Evolutionary conservation across 2,113 vertebrate species (phyloP).

Genomic region (Uria aalge): DNA sequence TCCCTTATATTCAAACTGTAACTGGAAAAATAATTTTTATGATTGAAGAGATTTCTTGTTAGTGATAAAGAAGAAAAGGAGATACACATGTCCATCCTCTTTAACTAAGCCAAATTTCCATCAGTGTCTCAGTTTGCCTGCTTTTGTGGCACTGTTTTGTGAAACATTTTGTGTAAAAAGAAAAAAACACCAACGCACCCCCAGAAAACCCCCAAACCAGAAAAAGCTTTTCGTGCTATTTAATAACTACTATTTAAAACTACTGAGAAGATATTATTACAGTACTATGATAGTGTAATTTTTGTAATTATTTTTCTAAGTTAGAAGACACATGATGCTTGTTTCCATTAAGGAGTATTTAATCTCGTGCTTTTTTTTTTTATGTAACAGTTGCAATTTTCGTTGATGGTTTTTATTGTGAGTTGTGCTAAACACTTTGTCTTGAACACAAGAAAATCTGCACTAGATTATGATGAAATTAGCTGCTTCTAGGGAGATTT

Average conservation of each 20-base stretch:
- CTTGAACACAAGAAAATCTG: background rate
- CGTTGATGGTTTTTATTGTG: background rate
- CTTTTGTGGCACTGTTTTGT: background rate
- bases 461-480: background rate
- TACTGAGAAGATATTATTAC: background rate
- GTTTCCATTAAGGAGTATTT: background rate
- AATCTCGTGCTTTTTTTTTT: background rate
- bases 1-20: background rate
- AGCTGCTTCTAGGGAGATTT: background rate
- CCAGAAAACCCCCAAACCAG: background rate
- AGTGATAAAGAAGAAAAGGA: background rate
- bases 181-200: background rate
- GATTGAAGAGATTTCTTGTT: background rate
- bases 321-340: background rate
- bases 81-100: background rate
- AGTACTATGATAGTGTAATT: background rate
- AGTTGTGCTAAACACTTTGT: background rate
- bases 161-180: slow-evolving; percentile 4
- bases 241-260: background rate
- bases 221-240: background rate
- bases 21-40: background rate
- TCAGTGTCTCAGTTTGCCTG: background rate
- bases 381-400: background rate
- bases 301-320: background rate
- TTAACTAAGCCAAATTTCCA: background rate